Evolutionary conservation across 2,797 vertebrate genomes (phyloP), one percentile per base, ranked within the genome.

Genomic region (Scomberomorus guttatus): DNA sequence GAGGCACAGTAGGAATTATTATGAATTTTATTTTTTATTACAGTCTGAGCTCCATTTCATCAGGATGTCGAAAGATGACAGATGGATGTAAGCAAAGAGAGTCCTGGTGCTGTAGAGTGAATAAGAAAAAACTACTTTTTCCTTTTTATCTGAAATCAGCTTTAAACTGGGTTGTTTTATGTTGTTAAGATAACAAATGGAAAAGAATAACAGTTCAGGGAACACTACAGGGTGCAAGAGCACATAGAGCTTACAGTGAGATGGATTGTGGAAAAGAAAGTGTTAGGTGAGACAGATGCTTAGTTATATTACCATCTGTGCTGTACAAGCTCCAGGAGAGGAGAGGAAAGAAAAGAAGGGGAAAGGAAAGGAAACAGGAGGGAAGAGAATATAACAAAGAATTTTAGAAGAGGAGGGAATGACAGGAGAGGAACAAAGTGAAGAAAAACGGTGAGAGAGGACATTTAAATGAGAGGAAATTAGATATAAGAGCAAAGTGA

Each of bases 201-300:
- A 6, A 46, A 24, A 61, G 12, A 64, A 18, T 22, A 55, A 22
- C 24, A 67, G 58, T 18, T 39, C 0, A 24, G 6, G 48, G 48
- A 8, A 29, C 22, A 1, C 11, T 11, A 20, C 18, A 57, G 51
- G 32, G 60, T 66, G 68, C 14, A 10, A 32, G 37, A 65, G 39
- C 55, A 44, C 39, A 52, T 13, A 1, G 24, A 51, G 59, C 37
- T 42, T 25, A 34, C 46, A 58, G 39, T 7, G 34, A 68, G 54
- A 59, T 46, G 51, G 34, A 69, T 61, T 25, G 50, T 57, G 70
- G 15, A 11, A 48, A 62, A 14, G 6, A 17, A 37, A 20, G 39
- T 44, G 57, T 52, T 34, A 18, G 46, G 6, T 1, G 11, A 62
- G 69, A 56, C 29, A 12, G 64, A 74, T 55, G 69, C 55, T 22